Conservation (phyloP, 2,113 vertebrate species). For the Lonchura striata region DNA sequence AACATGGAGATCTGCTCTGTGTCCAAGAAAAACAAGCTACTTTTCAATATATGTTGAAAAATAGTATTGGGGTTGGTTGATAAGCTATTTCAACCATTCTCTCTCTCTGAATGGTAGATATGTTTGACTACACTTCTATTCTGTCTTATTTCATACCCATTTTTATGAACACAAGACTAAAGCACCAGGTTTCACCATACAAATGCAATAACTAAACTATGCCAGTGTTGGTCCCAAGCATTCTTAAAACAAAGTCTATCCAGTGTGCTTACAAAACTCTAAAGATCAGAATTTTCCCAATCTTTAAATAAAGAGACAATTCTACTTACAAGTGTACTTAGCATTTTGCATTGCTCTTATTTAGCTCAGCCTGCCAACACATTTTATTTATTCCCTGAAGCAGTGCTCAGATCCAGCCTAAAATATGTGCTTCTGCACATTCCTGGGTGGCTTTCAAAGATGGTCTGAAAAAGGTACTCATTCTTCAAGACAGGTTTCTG, state of each 20-base stretch:
- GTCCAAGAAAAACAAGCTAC: neutral
- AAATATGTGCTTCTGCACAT: neutral
- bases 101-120: neutral
- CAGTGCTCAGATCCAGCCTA: neutral
- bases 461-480: neutral
- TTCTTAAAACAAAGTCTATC: neutral
- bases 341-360: neutral
- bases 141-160: neutral
- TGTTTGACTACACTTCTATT: neutral
- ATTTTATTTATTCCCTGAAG: neutral
- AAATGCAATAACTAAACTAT: neutral
- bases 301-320: neutral
- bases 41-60: neutral
- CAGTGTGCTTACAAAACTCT: neutral
- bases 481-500: rapidly evolving
- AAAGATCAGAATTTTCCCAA: neutral
- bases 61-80: neutral
- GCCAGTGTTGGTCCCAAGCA: neutral
- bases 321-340: neutral
- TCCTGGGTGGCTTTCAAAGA: neutral
- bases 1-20: neutral
- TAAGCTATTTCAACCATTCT: neutral
- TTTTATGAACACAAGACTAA: neutral
- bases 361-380: neutral
- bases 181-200: neutral